Evolutionary conservation across 1,140 invertebrate genomes (phyloP).

Genomic region (Psix sp.): DNA sequence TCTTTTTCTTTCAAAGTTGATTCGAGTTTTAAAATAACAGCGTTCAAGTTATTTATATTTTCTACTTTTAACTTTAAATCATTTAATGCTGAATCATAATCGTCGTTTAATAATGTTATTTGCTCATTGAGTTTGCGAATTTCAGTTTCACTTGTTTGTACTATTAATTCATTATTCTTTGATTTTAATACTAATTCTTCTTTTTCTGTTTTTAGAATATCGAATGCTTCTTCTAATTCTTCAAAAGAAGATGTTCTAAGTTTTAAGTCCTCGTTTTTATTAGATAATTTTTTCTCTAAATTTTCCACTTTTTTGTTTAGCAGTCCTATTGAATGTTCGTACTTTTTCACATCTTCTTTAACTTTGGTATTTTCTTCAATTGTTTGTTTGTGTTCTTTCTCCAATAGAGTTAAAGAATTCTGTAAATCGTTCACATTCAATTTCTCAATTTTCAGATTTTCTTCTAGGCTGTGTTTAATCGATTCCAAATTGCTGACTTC

Average conservation of each 20-base stretch:
- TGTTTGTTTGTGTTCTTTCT: slow-evolving; percentile 31
- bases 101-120: not conserved
- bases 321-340: slow-evolving; percentile 1
- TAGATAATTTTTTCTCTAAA: slow-evolving; percentile 6
- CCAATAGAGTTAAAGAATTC: slow-evolving; percentile 2
- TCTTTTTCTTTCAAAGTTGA: slow-evolving; percentile 14
- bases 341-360: slow-evolving; percentile 19
- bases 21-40: slow-evolving; percentile 1
- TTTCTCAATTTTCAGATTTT: slow-evolving; percentile 35
- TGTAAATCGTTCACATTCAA: slow-evolving; percentile 18
- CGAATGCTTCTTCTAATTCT: not conserved
- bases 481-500: slow-evolving; percentile 39
- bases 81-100: not conserved
- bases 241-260: not conserved
- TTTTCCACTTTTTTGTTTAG: slow-evolving; percentile 23
- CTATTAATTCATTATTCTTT: slow-evolving; percentile 4
- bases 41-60: slow-evolving; percentile 2
- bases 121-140: slow-evolving; percentile 7
- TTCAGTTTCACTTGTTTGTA: slow-evolving; percentile 5
- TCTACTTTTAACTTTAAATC: slow-evolving; percentile 13
- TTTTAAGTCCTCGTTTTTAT: slow-evolving; percentile 16
- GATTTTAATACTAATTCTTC: slow-evolving; percentile 2
- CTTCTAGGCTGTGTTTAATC: slow-evolving; percentile 28
- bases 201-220: slow-evolving; percentile 4
- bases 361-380: slow-evolving; percentile 11